Conservation (phyloP, 2,797 vertebrate species). For the Pygocentrus nattereri region DNA sequence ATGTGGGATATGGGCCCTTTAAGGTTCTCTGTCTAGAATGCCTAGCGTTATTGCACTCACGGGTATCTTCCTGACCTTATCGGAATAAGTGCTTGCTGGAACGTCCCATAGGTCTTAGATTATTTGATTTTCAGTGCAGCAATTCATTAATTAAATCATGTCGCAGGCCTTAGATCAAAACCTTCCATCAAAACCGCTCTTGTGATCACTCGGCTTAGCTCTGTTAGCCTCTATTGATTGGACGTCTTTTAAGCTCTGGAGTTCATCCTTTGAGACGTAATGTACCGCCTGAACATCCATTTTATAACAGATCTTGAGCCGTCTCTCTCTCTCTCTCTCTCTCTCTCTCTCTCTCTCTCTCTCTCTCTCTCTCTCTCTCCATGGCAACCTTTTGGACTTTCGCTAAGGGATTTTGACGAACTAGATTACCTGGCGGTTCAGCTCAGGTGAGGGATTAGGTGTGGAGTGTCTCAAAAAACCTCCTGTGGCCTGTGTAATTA, state of each 20-base stretch:
- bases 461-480: slow-evolving; percentile 34
- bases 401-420: slow-evolving; percentile 57
- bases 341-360: background rate
- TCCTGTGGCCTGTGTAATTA: slow-evolving; percentile 24
- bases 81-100: background rate
- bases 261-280: background rate
- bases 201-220: background rate
- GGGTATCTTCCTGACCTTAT: background rate
- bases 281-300: background rate
- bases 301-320: background rate
- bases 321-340: background rate
- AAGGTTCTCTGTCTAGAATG: background rate
- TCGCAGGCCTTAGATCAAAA: background rate
- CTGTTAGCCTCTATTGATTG: background rate
- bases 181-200: background rate
- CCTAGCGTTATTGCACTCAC: background rate
- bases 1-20: background rate
- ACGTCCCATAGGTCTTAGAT: background rate
- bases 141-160: slow-evolving; percentile 19
- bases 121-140: background rate
- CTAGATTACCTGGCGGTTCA: slow-evolving; percentile 59
- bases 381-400: slow-evolving; percentile 37
- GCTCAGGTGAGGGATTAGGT: slow-evolving; percentile 46
- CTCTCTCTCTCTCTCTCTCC: background rate
- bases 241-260: background rate